Evolutionary conservation across 2,113 vertebrate species (phyloP), one percentile per base, ranked within the genome.

Genomic region (Noturus placidus): DNA sequence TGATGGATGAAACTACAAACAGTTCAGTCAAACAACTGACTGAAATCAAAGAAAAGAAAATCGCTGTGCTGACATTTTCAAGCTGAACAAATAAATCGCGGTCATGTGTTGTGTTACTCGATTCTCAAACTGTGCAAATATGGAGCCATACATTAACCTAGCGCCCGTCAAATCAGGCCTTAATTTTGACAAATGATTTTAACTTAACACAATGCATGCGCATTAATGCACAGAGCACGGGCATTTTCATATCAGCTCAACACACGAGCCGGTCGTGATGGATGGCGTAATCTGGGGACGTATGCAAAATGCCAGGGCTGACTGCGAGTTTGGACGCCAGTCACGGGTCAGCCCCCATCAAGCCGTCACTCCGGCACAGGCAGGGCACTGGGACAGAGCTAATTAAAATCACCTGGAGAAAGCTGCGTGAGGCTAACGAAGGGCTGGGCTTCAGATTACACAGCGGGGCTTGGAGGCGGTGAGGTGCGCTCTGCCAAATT

Each of bases 101-200:
- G 42, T 11, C 52, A 38, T 84, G 30, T 65, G 22, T 67, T 84
- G 38, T 65, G 80, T 82, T 52, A 61, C 52, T 33, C 27, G 79
- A 79, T 3, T 10, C 35, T 46, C 54, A 79, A 80, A 83, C 88
- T 88, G 52, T 87, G 89, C 86, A 83, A 4, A 92, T 86, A 90
- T 56, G 89, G 90, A 93, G 93, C 83, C 86, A 87, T 86, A 87
- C 91, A 91, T 90, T 91, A 91, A 91, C 88, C 90, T 61, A 86
- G 65, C 83, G 85, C 86, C 90, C 82, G 20, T 88, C 89, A 91
- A 90, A 91, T 91, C 90, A 91, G 92, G 90, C 90, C 91, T 92
- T 94, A 93, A 95, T 94, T 93, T 92, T 93, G 95, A 94, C 94
- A 93, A 94, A 95, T 94, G 92, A 94, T 95, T 94, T 92, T 93